phyloP scores from a whole-genome alignment of 2,113 vertebrate species.

The Hyperopisus bebe region DNA sequence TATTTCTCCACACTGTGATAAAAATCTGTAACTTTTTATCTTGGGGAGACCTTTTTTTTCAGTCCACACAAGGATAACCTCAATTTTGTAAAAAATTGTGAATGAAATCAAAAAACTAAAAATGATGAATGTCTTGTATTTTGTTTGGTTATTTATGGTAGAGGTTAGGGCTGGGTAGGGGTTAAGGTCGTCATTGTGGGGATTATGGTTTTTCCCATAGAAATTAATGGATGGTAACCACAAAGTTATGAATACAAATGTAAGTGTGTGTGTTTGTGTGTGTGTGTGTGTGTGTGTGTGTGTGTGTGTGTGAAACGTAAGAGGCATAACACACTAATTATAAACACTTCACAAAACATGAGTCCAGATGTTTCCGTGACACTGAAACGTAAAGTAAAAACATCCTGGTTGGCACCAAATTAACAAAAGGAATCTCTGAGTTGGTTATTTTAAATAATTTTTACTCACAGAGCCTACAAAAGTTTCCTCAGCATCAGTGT shows the following conservation, averaged over 20 bases:
- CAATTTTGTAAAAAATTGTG: not conserved
- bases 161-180: not conserved
- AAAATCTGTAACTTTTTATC: not conserved
- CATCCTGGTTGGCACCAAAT: not conserved
- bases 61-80: not conserved
- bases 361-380: not conserved
- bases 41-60: not conserved
- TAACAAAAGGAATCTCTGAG: not conserved
- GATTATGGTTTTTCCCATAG: no score
- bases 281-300: not conserved
- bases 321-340: not conserved
- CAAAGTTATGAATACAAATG: not conserved
- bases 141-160: not conserved
- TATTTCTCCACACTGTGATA: not conserved
- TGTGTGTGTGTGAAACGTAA: not conserved
- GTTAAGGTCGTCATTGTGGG: no score
- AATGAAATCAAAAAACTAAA: not conserved
- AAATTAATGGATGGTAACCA: not conserved
- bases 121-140: not conserved
- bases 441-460: not conserved
- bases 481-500: slow-evolving; percentile 14
- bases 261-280: not conserved
- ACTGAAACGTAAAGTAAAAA: not conserved
- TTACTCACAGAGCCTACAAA: slow-evolving; percentile 24
- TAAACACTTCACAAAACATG: not conserved